Evolutionary conservation across 2,113 vertebrate genomes (phyloP).

Genomic region (Archocentrus centrarchus): DNA sequence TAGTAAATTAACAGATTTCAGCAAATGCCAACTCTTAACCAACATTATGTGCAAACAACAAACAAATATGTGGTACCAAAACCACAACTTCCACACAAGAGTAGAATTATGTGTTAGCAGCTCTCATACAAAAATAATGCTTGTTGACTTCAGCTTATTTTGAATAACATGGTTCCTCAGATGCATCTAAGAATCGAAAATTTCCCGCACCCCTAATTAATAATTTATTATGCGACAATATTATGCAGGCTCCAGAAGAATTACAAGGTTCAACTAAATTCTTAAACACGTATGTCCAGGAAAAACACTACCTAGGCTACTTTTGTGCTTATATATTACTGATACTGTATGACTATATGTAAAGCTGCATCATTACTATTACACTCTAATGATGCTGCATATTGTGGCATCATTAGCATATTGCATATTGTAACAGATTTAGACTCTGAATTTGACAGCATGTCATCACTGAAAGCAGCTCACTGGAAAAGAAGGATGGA

Average conservation of each 20-base stretch:
- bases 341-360: not conserved
- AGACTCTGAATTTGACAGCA: not conserved
- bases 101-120: no score
- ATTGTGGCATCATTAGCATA: fast-evolving
- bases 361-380: not conserved
- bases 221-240: not conserved
- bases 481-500: not conserved
- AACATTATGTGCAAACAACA: no score
- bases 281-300: not conserved
- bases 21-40: no score
- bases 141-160: no score
- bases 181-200: no score
- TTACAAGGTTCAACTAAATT: not conserved
- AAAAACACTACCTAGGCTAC: not conserved
- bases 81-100: no score
- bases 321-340: not conserved
- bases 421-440: not conserved
- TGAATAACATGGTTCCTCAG: no score
- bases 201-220: no score
- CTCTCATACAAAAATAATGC: no score
- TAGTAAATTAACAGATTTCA: no score
- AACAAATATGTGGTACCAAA: no score
- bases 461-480: not conserved
- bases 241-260: not conserved
- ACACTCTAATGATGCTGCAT: not conserved